Percentiles rank a stretch among this genome's conserved stretches.
Evolutionary conservation across 2,888 invertebrate genomes (phyloP).

Genomic region (Acleris sparsana): DNA sequence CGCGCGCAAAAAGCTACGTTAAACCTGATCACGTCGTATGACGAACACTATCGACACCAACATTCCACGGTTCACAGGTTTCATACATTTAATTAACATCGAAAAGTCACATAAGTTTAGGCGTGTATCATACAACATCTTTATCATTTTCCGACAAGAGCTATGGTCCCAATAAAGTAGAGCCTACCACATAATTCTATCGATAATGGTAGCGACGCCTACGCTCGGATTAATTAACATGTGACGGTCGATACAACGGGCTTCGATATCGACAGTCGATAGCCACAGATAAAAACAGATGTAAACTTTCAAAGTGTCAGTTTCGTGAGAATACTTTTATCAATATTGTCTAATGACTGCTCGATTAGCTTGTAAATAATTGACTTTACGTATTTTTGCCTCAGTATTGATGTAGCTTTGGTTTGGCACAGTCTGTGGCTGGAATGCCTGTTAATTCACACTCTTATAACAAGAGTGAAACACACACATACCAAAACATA

Average conservation of each 20-base stretch:
- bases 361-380: too few relatives aligned
- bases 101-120: conserved; percentile 31
- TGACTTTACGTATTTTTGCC: too few relatives aligned
- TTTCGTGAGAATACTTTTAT: too few relatives aligned
- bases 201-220: conserved; percentile 76
- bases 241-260: conserved; percentile 62
- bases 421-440: too few relatives aligned
- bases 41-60: conserved; percentile 12
- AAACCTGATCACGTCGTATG: conserved; percentile 2
- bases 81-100: conserved; percentile 35
- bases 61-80: conserved; percentile 19
- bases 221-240: conserved; percentile 81
- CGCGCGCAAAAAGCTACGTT: not conserved
- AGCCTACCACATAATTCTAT: conserved; percentile 78
- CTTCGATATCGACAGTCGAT: conserved; percentile 66
- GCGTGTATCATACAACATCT: conserved; percentile 30
- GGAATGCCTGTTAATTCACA: too few relatives aligned
- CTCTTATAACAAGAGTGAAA: too few relatives aligned
- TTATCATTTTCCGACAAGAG: conserved; percentile 36
- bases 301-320: not conserved
- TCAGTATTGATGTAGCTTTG: too few relatives aligned
- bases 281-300: conserved; percentile 2
- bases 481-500: too few relatives aligned
- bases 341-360: too few relatives aligned
- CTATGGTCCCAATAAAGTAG: conserved; percentile 62